These are phyloP conservation scores for Eupeodes latifasciatus DNA, from an alignment of 2,888 invertebrate species.

Conservation along the genomic window DNA sequence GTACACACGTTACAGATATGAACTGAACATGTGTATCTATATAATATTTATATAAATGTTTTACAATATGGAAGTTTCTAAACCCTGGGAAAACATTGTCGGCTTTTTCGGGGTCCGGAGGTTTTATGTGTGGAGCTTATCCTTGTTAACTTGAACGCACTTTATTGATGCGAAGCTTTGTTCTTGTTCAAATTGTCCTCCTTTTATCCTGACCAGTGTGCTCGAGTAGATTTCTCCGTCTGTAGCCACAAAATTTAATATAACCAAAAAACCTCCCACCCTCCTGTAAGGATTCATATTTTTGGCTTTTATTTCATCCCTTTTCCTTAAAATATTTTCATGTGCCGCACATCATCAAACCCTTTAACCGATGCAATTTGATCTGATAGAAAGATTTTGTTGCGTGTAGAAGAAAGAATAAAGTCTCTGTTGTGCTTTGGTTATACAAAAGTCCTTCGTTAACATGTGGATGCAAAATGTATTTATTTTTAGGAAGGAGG, in stretches of 20 bases:
- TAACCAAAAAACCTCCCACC: neutral
- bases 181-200: neutral
- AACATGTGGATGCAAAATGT: constrained; percentile 7
- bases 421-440: too few species aligned
- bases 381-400: constrained; percentile 34
- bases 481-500: neutral
- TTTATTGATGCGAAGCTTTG: neutral
- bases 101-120: neutral
- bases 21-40: too few species aligned
- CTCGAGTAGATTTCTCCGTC: neutral
- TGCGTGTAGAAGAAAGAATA: neutral
- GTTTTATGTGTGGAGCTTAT: neutral
- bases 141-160: neutral
- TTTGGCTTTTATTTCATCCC: neutral
- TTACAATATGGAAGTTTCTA: neutral
- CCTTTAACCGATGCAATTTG: constrained; percentile 28
- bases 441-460: constrained; percentile 3
- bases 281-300: neutral
- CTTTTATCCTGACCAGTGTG: neutral
- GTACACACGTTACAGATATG: too few species aligned
- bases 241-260: constrained; percentile 23
- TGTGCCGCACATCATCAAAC: neutral
- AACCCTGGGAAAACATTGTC: neutral
- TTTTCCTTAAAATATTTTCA: neutral
- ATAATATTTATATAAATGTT: too few species aligned